A percentile compares a stretch with the other conserved stretches of the same genome.
Conservation (phyloP, 2,888 invertebrate genomes). For the Rambutsinella grinnellia region DNA sequence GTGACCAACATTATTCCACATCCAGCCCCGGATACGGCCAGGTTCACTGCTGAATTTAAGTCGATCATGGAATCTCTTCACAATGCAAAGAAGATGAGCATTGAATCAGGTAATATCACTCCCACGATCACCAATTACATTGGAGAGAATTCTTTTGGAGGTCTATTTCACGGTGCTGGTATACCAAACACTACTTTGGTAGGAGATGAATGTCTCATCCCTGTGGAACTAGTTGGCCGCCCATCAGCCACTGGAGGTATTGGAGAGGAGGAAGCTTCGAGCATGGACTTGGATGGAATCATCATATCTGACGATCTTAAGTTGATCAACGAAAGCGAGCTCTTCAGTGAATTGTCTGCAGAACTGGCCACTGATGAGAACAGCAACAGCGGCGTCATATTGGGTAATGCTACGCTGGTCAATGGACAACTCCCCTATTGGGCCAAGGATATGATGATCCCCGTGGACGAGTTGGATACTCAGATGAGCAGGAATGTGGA, state of each 20-base stretch:
- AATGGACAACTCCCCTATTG: constrained; percentile 30
- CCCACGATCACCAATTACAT: constrained; percentile 4
- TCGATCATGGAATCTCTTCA: constrained; percentile 57
- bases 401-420: constrained; percentile 9
- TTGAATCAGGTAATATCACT: constrained; percentile 6
- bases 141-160: background rate
- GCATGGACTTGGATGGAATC: constrained; percentile 42
- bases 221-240: constrained; percentile 43
- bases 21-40: constrained; percentile 3
- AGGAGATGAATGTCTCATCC: constrained; percentile 45
- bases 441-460: constrained; percentile 36
- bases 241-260: constrained; percentile 1
- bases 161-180: constrained; percentile 38
- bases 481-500: constrained; percentile 53
- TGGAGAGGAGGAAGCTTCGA: constrained; percentile 19
- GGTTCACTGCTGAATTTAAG: constrained; percentile 55
- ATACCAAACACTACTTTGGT: constrained; percentile 52
- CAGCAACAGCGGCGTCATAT: constrained; percentile 16
- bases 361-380: constrained; percentile 27
- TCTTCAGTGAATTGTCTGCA: constrained; percentile 34
- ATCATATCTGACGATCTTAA: constrained; percentile 37
- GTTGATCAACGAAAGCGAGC: constrained; percentile 30
- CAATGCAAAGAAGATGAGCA: background rate
- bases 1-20: background rate
- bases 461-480: constrained; percentile 38